Evolutionary conservation across 2,113 vertebrate genomes (phyloP).

Genomic region (Malurus melanocephalus): DNA sequence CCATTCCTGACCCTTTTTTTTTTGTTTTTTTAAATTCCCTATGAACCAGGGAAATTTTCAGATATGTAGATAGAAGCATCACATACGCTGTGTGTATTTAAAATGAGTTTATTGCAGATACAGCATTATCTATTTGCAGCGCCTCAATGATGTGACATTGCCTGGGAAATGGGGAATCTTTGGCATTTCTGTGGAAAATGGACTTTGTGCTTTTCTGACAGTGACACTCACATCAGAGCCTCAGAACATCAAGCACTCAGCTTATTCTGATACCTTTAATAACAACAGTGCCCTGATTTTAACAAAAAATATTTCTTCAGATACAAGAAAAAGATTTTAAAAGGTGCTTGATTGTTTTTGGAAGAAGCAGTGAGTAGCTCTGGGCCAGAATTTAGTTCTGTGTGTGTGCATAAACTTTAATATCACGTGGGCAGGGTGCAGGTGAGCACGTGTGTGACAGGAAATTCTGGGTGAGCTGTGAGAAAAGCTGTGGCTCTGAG

Average conservation of each 20-base stretch:
- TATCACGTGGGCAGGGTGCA: background rate
- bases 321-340: background rate
- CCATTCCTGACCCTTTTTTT: background rate
- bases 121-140: accelerated
- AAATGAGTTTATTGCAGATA: background rate
- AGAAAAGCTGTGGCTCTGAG: background rate
- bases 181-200: background rate
- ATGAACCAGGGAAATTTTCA: background rate
- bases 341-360: background rate
- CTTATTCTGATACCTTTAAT: background rate
- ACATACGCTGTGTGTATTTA: accelerated
- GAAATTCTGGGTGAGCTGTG: background rate
- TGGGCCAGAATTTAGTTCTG: background rate
- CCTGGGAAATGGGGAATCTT: background rate
- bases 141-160: background rate
- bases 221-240: background rate
- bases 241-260: background rate
- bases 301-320: background rate
- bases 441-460: background rate
- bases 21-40: background rate
- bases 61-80: accelerated
- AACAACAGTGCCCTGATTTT: background rate
- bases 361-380: background rate
- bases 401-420: background rate
- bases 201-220: background rate